A percentile compares a stretch with the other conserved stretches of the same genome.
phyloP scores from a whole-genome alignment of 1,140 invertebrate genomes.

The Tribolium madens region DNA sequence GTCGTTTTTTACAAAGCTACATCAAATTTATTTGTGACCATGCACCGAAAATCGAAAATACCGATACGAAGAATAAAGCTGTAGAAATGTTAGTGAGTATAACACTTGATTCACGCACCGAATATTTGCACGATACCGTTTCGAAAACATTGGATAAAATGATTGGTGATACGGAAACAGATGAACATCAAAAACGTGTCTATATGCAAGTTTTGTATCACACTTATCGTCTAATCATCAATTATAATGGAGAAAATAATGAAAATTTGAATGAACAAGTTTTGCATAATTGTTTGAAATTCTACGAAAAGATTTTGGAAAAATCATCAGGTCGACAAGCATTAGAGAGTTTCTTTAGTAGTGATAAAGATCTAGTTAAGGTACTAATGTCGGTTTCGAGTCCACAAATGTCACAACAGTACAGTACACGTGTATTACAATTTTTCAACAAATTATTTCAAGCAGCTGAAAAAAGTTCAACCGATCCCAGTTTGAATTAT shows the following conservation, averaged over 20 bases:
- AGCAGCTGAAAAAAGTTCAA: conserved; percentile 70
- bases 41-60: conserved; percentile 70
- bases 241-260: conserved; percentile 64
- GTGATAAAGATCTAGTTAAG: conserved; percentile 73
- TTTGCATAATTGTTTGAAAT: conserved; percentile 78
- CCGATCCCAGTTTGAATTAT: conserved; percentile 75
- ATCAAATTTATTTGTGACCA: conserved; percentile 78
- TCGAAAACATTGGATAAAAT: conserved; percentile 76
- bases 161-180: conserved; percentile 74
- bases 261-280: conserved; percentile 75
- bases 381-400: conserved; percentile 81
- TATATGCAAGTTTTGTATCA: conserved; percentile 75
- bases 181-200: conserved; percentile 73
- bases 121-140: conserved; percentile 77
- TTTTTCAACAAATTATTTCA: conserved; percentile 86
- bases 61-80: conserved; percentile 64
- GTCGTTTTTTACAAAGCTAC: conserved; percentile 75
- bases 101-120: conserved; percentile 81
- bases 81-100: conserved; percentile 76
- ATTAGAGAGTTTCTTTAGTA: conserved; percentile 82
- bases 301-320: conserved; percentile 88
- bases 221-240: conserved; percentile 78
- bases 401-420: conserved; percentile 76
- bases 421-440: conserved; percentile 82
- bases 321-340: conserved; percentile 83